Percentiles rank a stretch among this genome's conserved stretches.
phyloP scores from a whole-genome alignment of 2,113 vertebrate species.

The Bos indicus region DNA sequence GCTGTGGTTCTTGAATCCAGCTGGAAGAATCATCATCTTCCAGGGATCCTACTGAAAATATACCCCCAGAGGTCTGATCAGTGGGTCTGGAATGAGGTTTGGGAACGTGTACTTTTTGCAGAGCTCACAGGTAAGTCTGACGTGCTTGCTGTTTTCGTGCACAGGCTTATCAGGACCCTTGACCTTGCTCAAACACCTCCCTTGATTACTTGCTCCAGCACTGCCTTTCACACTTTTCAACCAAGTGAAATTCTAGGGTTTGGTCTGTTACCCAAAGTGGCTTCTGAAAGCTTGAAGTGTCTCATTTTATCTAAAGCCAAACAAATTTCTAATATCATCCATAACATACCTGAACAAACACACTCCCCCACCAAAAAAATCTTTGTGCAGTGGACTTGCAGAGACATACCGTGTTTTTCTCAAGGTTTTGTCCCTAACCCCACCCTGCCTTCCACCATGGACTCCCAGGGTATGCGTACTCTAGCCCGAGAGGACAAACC shows the following conservation, averaged over 20 bases:
- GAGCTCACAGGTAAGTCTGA: neutral
- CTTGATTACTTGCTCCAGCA: neutral
- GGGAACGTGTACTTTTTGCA: neutral
- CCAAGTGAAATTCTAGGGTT: neutral
- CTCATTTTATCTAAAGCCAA: neutral
- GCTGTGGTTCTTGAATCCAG: neutral
- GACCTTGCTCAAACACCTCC: neutral
- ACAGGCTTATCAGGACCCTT: neutral
- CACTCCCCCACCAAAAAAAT: accelerated
- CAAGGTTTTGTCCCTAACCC: neutral
- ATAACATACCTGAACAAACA: neutral
- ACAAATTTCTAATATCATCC: neutral
- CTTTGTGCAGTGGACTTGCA: neutral
- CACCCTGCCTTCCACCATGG: neutral
- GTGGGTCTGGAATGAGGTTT: neutral
- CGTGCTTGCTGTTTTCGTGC: neutral
- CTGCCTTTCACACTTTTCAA: neutral
- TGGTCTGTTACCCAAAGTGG: neutral
- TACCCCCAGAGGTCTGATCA: neutral
- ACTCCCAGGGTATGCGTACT: neutral
- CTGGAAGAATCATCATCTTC: neutral
- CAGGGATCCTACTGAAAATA: neutral
- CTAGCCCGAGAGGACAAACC: neutral
- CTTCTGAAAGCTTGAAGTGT: neutral
- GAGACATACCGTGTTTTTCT: neutral